Base-by-base conservation (phyloP, 2,113 vertebrate genomes). In the Apaloderma vittatum region DNA sequence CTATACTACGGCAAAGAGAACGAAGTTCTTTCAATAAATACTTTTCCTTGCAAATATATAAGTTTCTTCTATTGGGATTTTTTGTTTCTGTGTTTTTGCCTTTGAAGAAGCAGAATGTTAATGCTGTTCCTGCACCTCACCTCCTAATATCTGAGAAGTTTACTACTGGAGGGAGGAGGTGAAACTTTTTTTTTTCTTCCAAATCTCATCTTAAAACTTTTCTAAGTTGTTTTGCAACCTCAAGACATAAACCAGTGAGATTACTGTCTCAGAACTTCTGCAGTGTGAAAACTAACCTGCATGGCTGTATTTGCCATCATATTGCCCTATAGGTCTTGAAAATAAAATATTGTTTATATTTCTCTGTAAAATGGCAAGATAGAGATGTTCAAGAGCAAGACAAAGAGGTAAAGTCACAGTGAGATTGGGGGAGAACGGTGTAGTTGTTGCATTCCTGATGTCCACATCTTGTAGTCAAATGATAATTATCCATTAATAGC, bases 401-500 rank as follows among this genome's bases (percentile, higher is more conserved):
- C 34, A 34, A 37, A 46, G 37, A 71, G 46, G 24, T 59, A 57
- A 87, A 70, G 36, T 14, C 40, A 58, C 23, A 29, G 57, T 36
- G 73, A 94, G 68, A 68, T 0, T 34, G 49, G 3, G 8, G 21
- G 32, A 49, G 94, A 68, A 70, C 30, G 52, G 27, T n/a, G 17
- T 58, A 40, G 13, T 55, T 66, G 71, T 90, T 96, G 54, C 34
- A 51, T 81, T 90, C 75, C 74, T 94, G 90, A 86, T 92, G 90
- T 83, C 86, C 78, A 34, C 48, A 16, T 84, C 87, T 95, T 94
- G 86, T 66, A 90, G 59, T 74, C n/a, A 71, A 93, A 94, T 85
- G 58, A 54, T 97, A 97, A 97, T 96, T 93, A 97, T 15, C 76
- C 78, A 82, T 89, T 93, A 95, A 94, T 71, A 96, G 66, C 73